Evolutionary conservation across 2,888 invertebrate species (phyloP).

Genomic region (Drosophila neotestacea): DNA sequence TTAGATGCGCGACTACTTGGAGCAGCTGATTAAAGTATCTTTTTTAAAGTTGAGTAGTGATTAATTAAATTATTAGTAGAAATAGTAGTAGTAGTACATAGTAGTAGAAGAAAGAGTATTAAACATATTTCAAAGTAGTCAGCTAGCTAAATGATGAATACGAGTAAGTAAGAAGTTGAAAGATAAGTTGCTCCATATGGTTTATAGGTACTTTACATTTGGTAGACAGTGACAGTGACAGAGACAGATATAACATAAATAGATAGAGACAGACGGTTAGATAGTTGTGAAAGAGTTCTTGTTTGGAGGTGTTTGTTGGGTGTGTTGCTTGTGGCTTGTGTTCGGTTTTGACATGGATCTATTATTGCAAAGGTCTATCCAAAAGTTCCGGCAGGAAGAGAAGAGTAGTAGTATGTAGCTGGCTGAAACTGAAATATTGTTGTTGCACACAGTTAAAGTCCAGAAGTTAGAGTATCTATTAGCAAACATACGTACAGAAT

Average conservation of each 20-base stretch:
- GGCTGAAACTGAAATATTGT: constrained; percentile 64
- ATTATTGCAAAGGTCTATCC: constrained; percentile 64
- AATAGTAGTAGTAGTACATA: constrained; percentile 21
- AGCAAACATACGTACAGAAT: constrained; percentile 67
- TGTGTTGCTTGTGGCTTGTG: constrained; percentile 38
- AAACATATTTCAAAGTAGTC: constrained; percentile 28
- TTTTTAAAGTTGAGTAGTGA: constrained; percentile 9
- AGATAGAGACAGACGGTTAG: constrained; percentile 32
- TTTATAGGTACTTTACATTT: constrained; percentile 48
- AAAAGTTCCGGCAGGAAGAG: constrained; percentile 58
- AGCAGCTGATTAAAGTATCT: constrained; percentile 24
- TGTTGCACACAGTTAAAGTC: constrained; percentile 53
- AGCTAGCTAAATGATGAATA: constrained; percentile 42
- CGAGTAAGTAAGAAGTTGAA: constrained; percentile 24
- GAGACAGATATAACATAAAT: constrained; percentile 17
- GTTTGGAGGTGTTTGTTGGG: constrained; percentile 36
- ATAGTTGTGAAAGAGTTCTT: constrained; percentile 25
- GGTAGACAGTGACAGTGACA: constrained; percentile 31
- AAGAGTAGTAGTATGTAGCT: constrained; percentile 47
- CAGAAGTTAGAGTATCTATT: constrained; percentile 66
- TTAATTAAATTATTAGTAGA: constrained; percentile 31
- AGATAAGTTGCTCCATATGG: constrained; percentile 45
- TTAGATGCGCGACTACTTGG: constrained; percentile 44
- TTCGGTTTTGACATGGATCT: constrained; percentile 31
- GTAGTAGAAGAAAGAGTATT: constrained; percentile 33